Conservation (phyloP, 2,888 invertebrate genomes). For the Troides helena region DNA sequence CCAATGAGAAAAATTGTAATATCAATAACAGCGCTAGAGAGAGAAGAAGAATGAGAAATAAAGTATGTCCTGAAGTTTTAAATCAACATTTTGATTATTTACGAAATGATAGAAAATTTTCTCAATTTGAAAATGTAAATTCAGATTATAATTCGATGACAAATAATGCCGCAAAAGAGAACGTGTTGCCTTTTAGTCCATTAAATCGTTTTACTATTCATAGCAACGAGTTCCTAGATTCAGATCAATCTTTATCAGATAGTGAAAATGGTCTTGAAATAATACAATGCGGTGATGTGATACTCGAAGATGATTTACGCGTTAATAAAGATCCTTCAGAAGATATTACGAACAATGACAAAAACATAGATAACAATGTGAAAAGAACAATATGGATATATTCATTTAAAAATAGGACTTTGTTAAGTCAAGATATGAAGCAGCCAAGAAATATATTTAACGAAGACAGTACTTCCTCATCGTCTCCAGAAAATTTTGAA, state of each 20-base stretch:
- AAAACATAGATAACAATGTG: constrained; percentile 40
- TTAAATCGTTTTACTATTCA: constrained; percentile 54
- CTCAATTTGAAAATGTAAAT: constrained; percentile 27
- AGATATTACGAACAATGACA: constrained; percentile 42
- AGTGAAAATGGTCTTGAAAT: constrained; percentile 38
- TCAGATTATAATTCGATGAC: constrained; percentile 11
- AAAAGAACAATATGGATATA: constrained; percentile 63
- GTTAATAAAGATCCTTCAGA: constrained; percentile 38
- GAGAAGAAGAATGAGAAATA: constrained; percentile 40
- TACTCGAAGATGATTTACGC: constrained; percentile 28
- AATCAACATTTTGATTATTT: constrained; percentile 11
- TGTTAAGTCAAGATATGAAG: constrained; percentile 48
- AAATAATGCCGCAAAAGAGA: constrained; percentile 24
- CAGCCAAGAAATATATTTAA: constrained; percentile 45
- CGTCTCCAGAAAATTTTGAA: constrained; percentile 45
- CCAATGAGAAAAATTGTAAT: constrained; percentile 36
- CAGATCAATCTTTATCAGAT: constrained; percentile 51
- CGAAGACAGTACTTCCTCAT: constrained; percentile 44
- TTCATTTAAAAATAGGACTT: constrained; percentile 60
- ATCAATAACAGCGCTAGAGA: constrained; percentile 50
- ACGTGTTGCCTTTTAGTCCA: constrained; percentile 39
- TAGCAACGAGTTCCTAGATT: constrained; percentile 43
- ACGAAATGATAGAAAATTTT: constrained; percentile 16
- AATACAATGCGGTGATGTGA: constrained; percentile 38
- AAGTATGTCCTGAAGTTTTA: constrained; percentile 27